Evolutionary conservation across 92 coral and sea anemone species (phyloP), one percentile per base, ranked within the genome.

Genomic region (Zoanthus solanderi): DNA sequence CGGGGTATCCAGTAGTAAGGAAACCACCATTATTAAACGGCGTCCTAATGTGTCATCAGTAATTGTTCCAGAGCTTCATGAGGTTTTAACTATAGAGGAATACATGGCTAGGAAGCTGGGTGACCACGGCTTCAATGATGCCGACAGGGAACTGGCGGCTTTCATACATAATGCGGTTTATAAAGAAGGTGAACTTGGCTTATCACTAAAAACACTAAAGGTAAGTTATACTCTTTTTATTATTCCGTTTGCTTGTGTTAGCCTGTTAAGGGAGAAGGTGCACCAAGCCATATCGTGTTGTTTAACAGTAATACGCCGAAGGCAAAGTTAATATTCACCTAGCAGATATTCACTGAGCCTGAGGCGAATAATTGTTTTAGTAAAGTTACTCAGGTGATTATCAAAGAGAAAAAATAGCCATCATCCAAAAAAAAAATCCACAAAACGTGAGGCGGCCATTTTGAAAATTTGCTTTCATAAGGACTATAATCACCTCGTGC

Each of bases 111-210:
- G 28, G 1, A 53, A 31, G 6, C 13, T 23, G 60, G 47, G n/a
- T 46, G 75, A 81, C 28, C 13, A 42, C n/a, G 75, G 58, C 28
- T 81, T 65, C 60, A 81, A 34, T 30, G 75, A 65, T 45, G 76
- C 63, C 28, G 85, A 81, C 34, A 46, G 45, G 53, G 16, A 11
- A 53, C 58, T 81, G 6, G 16, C 47, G 12, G 45, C 31, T 0
- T 81, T 81, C 16, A 48, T 81, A 57, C 85, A 81, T 50, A 57
- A 46, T 29, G 76, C 74, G 0, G 58, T 81, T 46, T 81, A 45
- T 58, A 47, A 29, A 45, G 85, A 81, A 29, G 85, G 85, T 15
- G 58, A 81, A 42, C 71, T 67, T 47, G 85, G 85, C 14, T 66
- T 81, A 61, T 75, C 75, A n/a, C 58, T 67, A 23, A 71, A 23